Evolutionary conservation across 2,113 vertebrate species (phyloP), one percentile per base, ranked within the genome.

Genomic region (Cyprinodon brontotheroides): DNA sequence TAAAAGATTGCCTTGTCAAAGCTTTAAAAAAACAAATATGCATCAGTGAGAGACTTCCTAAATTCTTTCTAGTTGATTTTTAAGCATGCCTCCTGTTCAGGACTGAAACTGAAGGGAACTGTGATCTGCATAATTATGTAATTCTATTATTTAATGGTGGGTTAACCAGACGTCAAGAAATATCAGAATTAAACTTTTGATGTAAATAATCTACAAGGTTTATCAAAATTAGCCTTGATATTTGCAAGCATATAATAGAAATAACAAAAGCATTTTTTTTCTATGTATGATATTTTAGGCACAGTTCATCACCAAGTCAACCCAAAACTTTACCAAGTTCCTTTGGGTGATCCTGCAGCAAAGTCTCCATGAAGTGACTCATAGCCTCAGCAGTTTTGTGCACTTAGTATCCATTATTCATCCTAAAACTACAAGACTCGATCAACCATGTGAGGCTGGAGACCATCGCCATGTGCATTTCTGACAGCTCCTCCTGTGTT

Each of bases 401-500:
- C 92, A 90, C 84, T 89, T 82, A 89, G 41, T 65, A 90, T 92
- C 57, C 40, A 90, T 92, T 87, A 91, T 92, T 92, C 81, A 93
- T 88, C 69, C 66, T 41, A 68, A 83, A 86, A 83, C 74, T 77
- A 84, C 77, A 74, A 80, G 72, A 61, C 70, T 72, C 39, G 29
- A 72, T 64, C 73, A 76, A 77, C 74, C 79, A 78, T 39, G 47
- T 76, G 78, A 77, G 72, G 63, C 68, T 74, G 41, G 77, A 66
- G 72, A 81, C 74, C 74, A 43, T 76, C 64, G 45, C 68, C 73
- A 73, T 76, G 75, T 77, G 71, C 57, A 45, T 57, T 80, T 81
- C 77, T 83, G 75, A 91, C 82, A 87, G 83, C 45, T 11, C 20
- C 62, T 80, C 76, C 73, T 65, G 57, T 15, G 12, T 68, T 83